Evolutionary conservation across 2,797 vertebrate species (phyloP).

Genomic region (Ceyx erithaca): DNA sequence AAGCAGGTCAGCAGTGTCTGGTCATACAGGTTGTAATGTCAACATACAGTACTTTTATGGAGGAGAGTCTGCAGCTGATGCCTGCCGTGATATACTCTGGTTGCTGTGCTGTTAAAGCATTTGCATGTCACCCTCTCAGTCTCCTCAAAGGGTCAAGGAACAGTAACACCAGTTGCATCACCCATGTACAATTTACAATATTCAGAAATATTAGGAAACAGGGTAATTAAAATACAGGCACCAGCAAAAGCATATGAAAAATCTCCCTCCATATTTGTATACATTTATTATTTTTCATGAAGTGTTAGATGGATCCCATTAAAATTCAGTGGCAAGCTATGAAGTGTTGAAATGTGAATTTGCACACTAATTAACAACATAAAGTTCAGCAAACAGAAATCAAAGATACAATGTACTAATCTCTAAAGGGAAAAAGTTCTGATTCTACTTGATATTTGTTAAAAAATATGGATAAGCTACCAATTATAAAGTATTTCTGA

Average conservation of each 20-base stretch:
- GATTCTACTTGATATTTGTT: conserved; percentile 30
- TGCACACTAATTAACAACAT: conserved; percentile 8
- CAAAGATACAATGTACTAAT: conserved; percentile 4
- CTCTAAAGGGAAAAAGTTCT: conserved; percentile 8
- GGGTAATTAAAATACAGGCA: neutral
- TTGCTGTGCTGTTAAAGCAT: neutral
- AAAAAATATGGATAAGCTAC: neutral
- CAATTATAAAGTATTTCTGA: conserved; percentile 16
- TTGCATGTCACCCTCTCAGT: neutral
- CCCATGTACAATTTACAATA: neutral
- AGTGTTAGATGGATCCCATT: neutral
- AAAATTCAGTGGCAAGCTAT: neutral
- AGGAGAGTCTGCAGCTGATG: neutral
- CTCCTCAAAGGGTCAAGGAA: neutral
- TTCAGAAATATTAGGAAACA: neutral
- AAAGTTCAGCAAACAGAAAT: conserved; percentile 10
- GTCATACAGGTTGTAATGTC: neutral
- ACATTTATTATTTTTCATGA: neutral
- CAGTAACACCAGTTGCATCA: neutral
- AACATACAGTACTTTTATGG: neutral
- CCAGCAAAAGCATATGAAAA: neutral
- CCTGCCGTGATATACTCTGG: neutral
- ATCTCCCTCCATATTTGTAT: neutral
- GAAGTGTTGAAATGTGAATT: neutral
- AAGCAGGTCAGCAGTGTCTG: neutral